Evolutionary conservation across 2,888 invertebrate genomes (phyloP), one percentile per base, ranked within the genome.

Genomic region (Bedellia somnulentella): DNA sequence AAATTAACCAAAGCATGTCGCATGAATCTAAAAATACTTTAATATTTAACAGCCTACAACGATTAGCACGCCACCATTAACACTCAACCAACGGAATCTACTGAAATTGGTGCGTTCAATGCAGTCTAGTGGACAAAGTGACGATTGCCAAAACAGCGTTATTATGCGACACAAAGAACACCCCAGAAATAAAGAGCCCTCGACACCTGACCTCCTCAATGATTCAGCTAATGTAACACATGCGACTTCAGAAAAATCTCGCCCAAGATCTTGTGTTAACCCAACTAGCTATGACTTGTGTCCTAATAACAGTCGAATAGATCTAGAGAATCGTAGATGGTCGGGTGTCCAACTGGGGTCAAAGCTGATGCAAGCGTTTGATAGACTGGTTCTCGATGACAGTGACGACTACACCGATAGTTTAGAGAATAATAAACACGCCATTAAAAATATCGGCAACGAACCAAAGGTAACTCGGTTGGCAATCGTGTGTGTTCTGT

Each of bases 351-450:
- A 86, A 37, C 60, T 84, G 39, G 83, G 83, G 29, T 82, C 86
- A 1, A 86, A 86, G 46, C 64, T 87, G 43, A 85, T 84, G 58
- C 83, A 86, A 46, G 86, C 84, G 3, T 85, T 86, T 43, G 87
- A 87, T 50, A 78, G 84, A 45, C 63, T 87, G 16, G 79, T 79
- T 31, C 78, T 80, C 35, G 80, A 79, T 37, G 85, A 85, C 46
- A 83, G 85, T 37, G 84, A 83, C 42, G 85, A 86, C 55, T 87
- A 87, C 50, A 83, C 85, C 5, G 87, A 88, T 60, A 87, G 87
- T 57, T 68, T 87, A 42, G 86, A 86, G 58, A 81, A 80, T 52
- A 76, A 79, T 46, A 71, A 66, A 45, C 57, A 63, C 56, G 42
- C 59, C 42, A 53, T 57, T 49, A 70, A 67, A 50, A 43, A 59